Conservation (phyloP, 2,797 vertebrate genomes). For the Manis pentadactyla region DNA sequence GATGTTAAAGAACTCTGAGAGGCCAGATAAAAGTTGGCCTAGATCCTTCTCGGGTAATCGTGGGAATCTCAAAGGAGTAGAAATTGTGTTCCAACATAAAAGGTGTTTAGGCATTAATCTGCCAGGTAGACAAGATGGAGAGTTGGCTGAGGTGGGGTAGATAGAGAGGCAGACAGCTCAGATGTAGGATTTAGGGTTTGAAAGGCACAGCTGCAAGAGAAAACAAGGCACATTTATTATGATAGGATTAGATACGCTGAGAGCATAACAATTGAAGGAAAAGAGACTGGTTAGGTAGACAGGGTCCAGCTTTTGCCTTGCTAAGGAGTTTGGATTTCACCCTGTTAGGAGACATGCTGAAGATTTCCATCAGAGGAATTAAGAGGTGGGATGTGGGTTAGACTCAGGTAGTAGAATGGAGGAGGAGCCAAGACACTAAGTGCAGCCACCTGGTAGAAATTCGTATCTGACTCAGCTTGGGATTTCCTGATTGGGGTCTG, state of each 20-base stretch:
- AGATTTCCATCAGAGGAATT: not conserved
- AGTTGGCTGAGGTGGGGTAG: not conserved
- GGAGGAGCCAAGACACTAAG: not conserved
- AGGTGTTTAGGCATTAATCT: not conserved
- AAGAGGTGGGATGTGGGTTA: not conserved
- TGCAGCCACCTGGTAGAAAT: not conserved
- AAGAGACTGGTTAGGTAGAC: not conserved
- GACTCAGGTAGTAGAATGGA: not conserved
- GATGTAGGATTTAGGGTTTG: not conserved
- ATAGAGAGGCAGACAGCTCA: not conserved
- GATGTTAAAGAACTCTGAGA: slow-evolving; percentile 19
- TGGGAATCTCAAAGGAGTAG: not conserved
- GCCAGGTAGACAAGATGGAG: not conserved
- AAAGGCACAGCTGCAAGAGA: not conserved
- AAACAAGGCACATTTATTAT: not conserved
- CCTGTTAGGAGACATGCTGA: not conserved
- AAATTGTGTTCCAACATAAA: not conserved
- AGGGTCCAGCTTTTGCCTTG: not conserved
- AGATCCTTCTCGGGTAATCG: slow-evolving; percentile 1
- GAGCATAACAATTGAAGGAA: not conserved
- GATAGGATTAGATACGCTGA: not conserved
- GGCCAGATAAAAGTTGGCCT: not conserved
- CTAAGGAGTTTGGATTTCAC: not conserved
- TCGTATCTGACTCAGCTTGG: not conserved
- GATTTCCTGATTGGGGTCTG: not conserved